These are phyloP conservation scores for Protonibea diacanthus DNA, from an alignment of 2,797 vertebrate genomes.

Conservation along the genomic window DNA sequence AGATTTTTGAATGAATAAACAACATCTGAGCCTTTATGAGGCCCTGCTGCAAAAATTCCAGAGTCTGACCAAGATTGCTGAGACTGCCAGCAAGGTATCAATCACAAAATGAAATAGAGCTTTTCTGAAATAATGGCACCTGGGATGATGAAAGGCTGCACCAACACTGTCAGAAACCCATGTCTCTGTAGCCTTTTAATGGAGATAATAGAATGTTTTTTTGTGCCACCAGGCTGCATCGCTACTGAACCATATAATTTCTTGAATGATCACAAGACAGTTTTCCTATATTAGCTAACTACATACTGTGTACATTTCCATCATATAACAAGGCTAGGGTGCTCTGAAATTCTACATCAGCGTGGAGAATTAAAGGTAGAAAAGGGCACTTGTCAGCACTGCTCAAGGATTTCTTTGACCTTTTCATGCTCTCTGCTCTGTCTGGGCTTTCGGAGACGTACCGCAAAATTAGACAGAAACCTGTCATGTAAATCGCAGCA, in stretches of 20 bases:
- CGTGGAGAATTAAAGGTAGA: slow-evolving; percentile 60
- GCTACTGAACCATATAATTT: slow-evolving; percentile 56
- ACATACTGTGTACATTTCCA: slow-evolving; percentile 40
- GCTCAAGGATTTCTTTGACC: slow-evolving; percentile 72
- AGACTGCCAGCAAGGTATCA: slow-evolving; percentile 73
- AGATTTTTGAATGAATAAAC: slow-evolving; percentile 66
- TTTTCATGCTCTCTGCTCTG: slow-evolving; percentile 66
- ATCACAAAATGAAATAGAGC: slow-evolving; percentile 77
- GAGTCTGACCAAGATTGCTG: slow-evolving; percentile 62
- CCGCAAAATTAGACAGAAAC: slow-evolving; percentile 73
- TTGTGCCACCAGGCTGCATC: slow-evolving; percentile 55
- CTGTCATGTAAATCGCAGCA: slow-evolving; percentile 74
- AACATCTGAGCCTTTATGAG: slow-evolving; percentile 48
- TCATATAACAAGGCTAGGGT: slow-evolving; percentile 42
- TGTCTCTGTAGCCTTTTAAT: slow-evolving; percentile 66
- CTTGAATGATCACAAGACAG: slow-evolving; percentile 57
- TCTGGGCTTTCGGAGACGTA: slow-evolving; percentile 40
- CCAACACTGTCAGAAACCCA: slow-evolving; percentile 50
- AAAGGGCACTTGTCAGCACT: slow-evolving; percentile 74
- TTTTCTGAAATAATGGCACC: slow-evolving; percentile 80
- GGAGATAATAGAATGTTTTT: slow-evolving; percentile 65
- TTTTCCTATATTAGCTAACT: slow-evolving; percentile 50
- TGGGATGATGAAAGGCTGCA: slow-evolving; percentile 78
- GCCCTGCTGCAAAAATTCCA: slow-evolving; percentile 64
- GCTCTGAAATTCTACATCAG: slow-evolving; percentile 53